Evolutionary conservation across 2,113 vertebrate genomes (phyloP).

Genomic region (Microtus oregoni): DNA sequence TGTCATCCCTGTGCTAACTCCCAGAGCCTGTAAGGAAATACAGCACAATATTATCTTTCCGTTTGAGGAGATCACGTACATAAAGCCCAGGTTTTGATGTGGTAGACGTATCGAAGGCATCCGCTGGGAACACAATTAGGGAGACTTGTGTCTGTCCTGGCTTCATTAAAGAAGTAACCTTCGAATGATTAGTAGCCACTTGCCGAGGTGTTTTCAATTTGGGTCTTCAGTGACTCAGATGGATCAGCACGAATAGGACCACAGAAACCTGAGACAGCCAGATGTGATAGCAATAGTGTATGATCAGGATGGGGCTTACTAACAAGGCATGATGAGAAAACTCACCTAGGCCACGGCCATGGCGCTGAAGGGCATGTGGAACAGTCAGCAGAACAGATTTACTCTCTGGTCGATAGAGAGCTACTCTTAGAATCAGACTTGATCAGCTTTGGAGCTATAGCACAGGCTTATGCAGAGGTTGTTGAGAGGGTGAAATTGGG

Average conservation of each 20-base stretch:
- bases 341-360: not conserved
- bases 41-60: not conserved
- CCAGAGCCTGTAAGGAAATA: not conserved
- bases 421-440: slow-evolving; percentile 48
- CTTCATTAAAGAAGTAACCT: not conserved
- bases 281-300: not conserved
- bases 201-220: not conserved
- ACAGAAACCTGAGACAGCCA: not conserved
- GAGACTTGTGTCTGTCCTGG: not conserved
- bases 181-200: not conserved
- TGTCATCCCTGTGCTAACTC: not conserved
- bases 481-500: not conserved
- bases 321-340: not conserved
- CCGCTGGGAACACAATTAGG: not conserved
- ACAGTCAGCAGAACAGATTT: not conserved
- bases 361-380: not conserved
- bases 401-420: not conserved
- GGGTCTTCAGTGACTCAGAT: not conserved
- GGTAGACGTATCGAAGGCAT: not conserved
- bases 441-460: slow-evolving; percentile 44
- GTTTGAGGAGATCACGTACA: not conserved
- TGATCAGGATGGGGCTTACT: not conserved
- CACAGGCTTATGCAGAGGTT: not conserved
- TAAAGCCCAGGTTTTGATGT: not conserved
- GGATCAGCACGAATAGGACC: not conserved